phyloP scores from a whole-genome alignment of 2,888 invertebrate genomes.

The Xanthorhoe spadicearia region DNA sequence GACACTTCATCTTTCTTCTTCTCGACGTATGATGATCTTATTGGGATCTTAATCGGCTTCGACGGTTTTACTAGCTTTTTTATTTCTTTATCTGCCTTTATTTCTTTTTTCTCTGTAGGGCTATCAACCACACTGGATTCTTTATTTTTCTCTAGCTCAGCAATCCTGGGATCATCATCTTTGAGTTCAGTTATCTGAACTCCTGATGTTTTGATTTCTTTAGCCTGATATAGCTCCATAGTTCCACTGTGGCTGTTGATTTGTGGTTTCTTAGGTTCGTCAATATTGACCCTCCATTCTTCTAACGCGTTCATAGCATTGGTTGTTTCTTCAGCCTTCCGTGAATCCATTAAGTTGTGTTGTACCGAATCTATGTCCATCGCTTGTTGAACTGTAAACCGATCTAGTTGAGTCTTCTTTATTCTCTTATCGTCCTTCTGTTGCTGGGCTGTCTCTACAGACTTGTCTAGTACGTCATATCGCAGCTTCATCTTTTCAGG shows the following conservation, averaged over 20 bases:
- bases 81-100: slow-evolving; percentile 9
- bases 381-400: slow-evolving; percentile 78
- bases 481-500: slow-evolving; percentile 84
- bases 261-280: slow-evolving; percentile 37
- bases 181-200: slow-evolving; percentile 34
- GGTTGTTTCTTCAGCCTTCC: slow-evolving; percentile 86
- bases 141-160: slow-evolving; percentile 22
- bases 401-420: slow-evolving; percentile 83
- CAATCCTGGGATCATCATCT: slow-evolving; percentile 26
- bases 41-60: slow-evolving; percentile 51
- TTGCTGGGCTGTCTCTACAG: slow-evolving; percentile 83
- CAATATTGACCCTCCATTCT: slow-evolving; percentile 77
- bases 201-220: slow-evolving; percentile 32
- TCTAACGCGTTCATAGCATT: slow-evolving; percentile 88
- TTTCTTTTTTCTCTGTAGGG: slow-evolving; percentile 14
- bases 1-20: slow-evolving; percentile 67
- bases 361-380: slow-evolving; percentile 81
- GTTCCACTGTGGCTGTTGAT: slow-evolving; percentile 17
- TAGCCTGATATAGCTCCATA: slow-evolving; percentile 21
- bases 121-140: slow-evolving; percentile 11
- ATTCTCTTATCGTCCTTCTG: slow-evolving; percentile 80
- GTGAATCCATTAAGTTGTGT: slow-evolving; percentile 86
- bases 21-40: slow-evolving; percentile 69
- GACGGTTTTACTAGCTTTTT: slow-evolving; percentile 15
- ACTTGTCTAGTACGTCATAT: slow-evolving; percentile 83